These are phyloP conservation scores for Agrotis segetum DNA, from an alignment of 2,888 invertebrate species.

Conservation along the genomic window DNA sequence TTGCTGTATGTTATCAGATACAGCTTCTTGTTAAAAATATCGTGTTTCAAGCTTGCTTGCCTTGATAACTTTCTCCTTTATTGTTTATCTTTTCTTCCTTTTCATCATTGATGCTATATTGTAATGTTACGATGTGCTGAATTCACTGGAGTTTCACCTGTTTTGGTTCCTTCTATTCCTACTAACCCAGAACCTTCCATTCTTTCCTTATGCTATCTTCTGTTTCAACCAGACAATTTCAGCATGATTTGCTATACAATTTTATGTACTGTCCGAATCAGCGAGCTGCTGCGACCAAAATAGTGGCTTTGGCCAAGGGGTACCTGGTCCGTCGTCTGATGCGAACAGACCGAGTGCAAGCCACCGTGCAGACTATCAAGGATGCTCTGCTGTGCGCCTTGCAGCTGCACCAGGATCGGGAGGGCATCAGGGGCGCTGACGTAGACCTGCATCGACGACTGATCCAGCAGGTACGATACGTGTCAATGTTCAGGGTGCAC, in stretches of 20 bases:
- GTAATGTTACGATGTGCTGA: neutral
- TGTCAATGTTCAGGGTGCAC: slow-evolving; percentile 47
- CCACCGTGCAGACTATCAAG: slow-evolving; percentile 94
- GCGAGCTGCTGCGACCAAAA: slow-evolving; percentile 92
- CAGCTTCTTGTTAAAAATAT: neutral
- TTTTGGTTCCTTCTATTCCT: slow-evolving; percentile 2
- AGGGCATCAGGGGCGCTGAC: slow-evolving; percentile 92
- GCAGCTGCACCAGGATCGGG: slow-evolving; percentile 92
- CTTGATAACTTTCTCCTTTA: neutral
- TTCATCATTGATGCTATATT: neutral
- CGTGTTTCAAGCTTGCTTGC: neutral
- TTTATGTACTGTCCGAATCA: slow-evolving; percentile 77
- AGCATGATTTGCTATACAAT: slow-evolving; percentile 66
- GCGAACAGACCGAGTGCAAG: slow-evolving; percentile 95
- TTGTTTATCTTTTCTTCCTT: neutral
- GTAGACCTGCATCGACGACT: slow-evolving; percentile 94
- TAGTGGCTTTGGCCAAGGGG: slow-evolving; percentile 94
- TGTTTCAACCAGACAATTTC: neutral
- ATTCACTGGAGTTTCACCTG: slow-evolving; percentile 1
- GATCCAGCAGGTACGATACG: slow-evolving; percentile 92
- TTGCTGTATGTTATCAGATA: neutral
- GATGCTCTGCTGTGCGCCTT: slow-evolving; percentile 95
- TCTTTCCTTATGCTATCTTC: neutral
- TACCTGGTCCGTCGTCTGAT: slow-evolving; percentile 95
- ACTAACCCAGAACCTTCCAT: neutral